These are phyloP conservation scores for Entomyzon cyanotis DNA, from an alignment of 2,113 vertebrate genomes.

Conservation along the genomic window DNA sequence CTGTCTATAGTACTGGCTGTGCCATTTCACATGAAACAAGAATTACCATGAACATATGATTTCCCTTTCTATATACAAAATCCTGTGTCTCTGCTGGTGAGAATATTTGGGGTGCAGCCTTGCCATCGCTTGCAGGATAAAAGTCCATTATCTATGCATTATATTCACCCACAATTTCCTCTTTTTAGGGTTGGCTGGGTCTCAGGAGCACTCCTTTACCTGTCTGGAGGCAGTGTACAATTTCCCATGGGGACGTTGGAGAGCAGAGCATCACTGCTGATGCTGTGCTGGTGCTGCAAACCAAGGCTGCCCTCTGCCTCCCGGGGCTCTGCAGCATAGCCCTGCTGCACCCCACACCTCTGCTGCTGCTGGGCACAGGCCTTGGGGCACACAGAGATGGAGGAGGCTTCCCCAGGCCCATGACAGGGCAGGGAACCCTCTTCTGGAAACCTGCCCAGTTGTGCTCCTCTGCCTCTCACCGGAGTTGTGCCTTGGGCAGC, in stretches of 20 bases:
- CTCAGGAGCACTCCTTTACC: not conserved
- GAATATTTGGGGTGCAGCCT: not conserved
- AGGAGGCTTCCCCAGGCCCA: not conserved
- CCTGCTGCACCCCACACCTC: not conserved
- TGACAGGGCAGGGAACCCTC: not conserved
- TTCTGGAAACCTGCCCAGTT: not conserved
- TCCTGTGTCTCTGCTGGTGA: not conserved
- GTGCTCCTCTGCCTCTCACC: not conserved
- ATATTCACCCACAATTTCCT: not conserved
- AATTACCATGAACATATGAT: not conserved
- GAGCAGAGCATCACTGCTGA: not conserved
- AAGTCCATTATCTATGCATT: not conserved
- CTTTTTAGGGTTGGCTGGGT: not conserved
- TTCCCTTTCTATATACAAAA: not conserved
- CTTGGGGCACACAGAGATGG: too few relatives aligned
- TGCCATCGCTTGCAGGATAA: not conserved
- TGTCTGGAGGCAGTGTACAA: not conserved
- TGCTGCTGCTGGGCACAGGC: accelerated
- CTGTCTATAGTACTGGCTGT: not conserved
- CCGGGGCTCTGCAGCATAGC: not conserved
- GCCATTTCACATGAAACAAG: not conserved
- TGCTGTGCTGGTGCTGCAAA: not conserved
- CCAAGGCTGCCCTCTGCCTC: conserved; percentile 52
- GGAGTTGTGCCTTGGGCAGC: not conserved
- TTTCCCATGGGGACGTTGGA: accelerated